Percentiles rank a stretch among this genome's conserved stretches.
Conservation (phyloP, 2,888 invertebrate genomes). For the Cremastinae sp. region DNA sequence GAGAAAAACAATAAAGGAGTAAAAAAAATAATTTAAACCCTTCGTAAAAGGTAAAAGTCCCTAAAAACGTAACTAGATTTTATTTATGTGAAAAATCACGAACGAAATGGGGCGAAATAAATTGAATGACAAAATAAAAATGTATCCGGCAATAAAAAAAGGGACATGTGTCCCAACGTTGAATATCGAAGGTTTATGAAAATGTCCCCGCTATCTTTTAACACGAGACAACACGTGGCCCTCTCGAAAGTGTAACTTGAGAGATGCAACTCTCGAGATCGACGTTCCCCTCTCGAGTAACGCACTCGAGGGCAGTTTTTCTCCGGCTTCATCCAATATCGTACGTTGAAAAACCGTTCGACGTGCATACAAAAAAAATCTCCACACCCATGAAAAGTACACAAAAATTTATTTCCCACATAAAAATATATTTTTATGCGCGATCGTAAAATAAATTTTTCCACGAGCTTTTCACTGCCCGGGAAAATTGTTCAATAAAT, state of each 20-base stretch:
- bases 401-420: not conserved
- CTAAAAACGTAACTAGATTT: too few relatives aligned
- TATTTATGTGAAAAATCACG: too few relatives aligned
- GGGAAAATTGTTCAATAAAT: too few relatives aligned
- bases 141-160: slow-evolving; percentile 1
- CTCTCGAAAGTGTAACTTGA: slow-evolving; percentile 23
- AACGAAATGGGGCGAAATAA: too few relatives aligned
- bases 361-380: not conserved
- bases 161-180: slow-evolving; percentile 3
- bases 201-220: slow-evolving; percentile 31
- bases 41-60: too few relatives aligned
- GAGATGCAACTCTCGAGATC: slow-evolving; percentile 37
- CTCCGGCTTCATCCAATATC: slow-evolving; percentile 50
- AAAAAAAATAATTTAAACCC: too few relatives aligned
- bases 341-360: slow-evolving; percentile 46
- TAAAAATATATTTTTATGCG: not conserved
- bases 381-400: not conserved
- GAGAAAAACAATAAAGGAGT: too few relatives aligned
- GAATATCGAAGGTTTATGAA: slow-evolving; percentile 31
- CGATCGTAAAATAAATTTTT: too few relatives aligned
- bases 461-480: too few relatives aligned
- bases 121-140: too few relatives aligned
- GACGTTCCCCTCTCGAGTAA: slow-evolving; percentile 4
- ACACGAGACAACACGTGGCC: slow-evolving; percentile 42
- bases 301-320: slow-evolving; percentile 35